These are phyloP conservation scores for Cyclura pinguis DNA, from an alignment of 2,797 vertebrate genomes.

Conservation along the genomic window DNA sequence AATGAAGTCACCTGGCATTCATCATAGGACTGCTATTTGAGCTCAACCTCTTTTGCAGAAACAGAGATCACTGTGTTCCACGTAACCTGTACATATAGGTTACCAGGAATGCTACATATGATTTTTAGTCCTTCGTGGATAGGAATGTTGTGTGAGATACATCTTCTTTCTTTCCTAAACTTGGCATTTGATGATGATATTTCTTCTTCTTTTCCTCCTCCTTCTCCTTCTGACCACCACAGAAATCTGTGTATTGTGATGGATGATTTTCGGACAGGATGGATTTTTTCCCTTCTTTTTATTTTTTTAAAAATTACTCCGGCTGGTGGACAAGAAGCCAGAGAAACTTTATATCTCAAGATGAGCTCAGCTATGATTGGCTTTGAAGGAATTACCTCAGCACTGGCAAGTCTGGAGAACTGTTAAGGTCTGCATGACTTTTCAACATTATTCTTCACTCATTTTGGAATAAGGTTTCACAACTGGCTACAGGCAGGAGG, in stretches of 20 bases:
- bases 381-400: background rate
- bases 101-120: too few relatives aligned
- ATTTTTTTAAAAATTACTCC: background rate
- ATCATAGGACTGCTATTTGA: background rate
- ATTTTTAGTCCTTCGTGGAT: accelerated
- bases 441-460: background rate
- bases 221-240: background rate
- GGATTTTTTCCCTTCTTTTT: background rate
- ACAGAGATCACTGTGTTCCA: background rate
- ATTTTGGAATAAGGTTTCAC: background rate
- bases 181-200: background rate
- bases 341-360: background rate
- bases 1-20: background rate
- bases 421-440: background rate
- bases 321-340: background rate
- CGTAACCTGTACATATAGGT: background rate
- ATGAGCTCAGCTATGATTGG: background rate
- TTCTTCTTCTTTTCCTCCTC: background rate
- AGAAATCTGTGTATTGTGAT: accelerated
- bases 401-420: background rate
- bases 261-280: background rate
- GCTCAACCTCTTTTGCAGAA: background rate
- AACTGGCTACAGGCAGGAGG: background rate
- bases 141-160: accelerated
- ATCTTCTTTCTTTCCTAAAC: background rate